phyloP scores from a whole-genome alignment of 1,140 invertebrate species.

The Habropoda laboriosa region DNA sequence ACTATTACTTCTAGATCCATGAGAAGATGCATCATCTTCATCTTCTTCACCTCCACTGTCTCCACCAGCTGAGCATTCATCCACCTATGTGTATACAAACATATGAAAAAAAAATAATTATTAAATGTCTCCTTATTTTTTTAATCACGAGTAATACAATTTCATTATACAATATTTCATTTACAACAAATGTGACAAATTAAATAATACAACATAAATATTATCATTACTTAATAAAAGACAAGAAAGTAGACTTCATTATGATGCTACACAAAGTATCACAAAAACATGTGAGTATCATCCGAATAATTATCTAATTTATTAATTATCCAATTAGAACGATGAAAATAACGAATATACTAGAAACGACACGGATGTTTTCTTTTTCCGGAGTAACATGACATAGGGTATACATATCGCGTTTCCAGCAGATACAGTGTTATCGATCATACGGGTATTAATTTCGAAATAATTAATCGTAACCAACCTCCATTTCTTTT shows the following conservation, averaged over 20 bases:
- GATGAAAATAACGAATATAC: background rate
- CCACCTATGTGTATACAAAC: slow-evolving; percentile 64
- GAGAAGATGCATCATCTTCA: slow-evolving; percentile 78
- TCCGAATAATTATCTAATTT: background rate
- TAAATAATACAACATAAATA: background rate
- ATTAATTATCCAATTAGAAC: background rate
- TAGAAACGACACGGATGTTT: background rate
- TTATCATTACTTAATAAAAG: background rate
- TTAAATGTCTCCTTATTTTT: background rate
- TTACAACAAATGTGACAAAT: background rate
- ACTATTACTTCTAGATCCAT: slow-evolving; percentile 74
- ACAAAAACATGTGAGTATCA: background rate
- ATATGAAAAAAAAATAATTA: background rate
- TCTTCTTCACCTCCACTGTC: slow-evolving; percentile 80
- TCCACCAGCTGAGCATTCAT: slow-evolving; percentile 79
- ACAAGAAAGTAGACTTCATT: background rate
- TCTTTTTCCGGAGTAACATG: background rate
- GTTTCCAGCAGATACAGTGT: slow-evolving; percentile 13
- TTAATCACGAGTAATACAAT: background rate
- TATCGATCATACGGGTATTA: slow-evolving; percentile 29
- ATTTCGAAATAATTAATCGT: slow-evolving; percentile 44
- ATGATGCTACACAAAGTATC: background rate
- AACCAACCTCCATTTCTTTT: slow-evolving; percentile 71
- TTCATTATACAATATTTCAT: background rate
- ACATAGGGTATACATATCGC: slow-evolving; percentile 22